Evolutionary conservation across 2,113 vertebrate species (phyloP).

Genomic region (Lampris megalopsis): DNA sequence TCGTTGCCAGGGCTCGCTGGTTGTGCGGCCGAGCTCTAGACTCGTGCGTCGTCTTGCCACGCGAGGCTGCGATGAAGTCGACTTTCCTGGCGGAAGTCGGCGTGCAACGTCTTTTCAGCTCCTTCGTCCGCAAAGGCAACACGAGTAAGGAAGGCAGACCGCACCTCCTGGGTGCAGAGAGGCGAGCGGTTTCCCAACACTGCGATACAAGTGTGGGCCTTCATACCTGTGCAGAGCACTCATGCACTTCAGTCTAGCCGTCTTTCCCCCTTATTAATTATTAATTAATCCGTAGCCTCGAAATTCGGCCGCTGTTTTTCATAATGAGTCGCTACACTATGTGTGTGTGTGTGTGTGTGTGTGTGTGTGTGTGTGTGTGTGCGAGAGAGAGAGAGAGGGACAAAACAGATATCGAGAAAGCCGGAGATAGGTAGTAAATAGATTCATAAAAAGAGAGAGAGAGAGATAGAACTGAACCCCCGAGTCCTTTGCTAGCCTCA

Average conservation of each 20-base stretch:
- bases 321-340: constrained; percentile 27
- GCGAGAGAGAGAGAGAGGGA: background rate
- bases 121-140: background rate
- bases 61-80: no score
- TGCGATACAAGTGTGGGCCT: constrained; percentile 27
- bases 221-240: constrained; percentile 26
- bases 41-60: no score
- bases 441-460: background rate
- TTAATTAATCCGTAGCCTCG: constrained; percentile 63
- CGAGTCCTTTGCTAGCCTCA: constrained; percentile 68
- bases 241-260: constrained; percentile 61
- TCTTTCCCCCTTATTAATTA: constrained; percentile 62
- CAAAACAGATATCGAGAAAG: no score
- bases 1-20: no score
- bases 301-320: constrained; percentile 36
- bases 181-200: constrained; percentile 20
- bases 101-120: background rate
- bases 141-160: constrained; percentile 12
- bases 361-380: constrained; percentile 17
- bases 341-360: constrained; percentile 13
- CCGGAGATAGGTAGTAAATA: no score
- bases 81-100: no score
- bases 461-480: constrained; percentile 53
- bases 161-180: constrained; percentile 10
- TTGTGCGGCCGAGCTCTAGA: no score